These are phyloP conservation scores for Pollenia angustigena DNA, from an alignment of 2,888 invertebrate genomes.

Conservation along the genomic window DNA sequence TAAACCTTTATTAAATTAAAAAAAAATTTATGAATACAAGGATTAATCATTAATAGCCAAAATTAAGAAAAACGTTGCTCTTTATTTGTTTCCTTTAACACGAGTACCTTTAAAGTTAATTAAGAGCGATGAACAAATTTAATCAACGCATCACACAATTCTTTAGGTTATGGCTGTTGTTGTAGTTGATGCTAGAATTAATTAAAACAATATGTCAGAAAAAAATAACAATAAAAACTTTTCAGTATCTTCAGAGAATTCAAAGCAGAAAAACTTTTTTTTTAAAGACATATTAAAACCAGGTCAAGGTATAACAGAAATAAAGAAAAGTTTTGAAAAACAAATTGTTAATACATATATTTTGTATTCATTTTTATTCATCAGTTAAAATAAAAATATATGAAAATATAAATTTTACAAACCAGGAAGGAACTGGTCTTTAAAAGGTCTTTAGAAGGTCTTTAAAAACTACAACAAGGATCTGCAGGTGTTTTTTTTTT, in stretches of 20 bases:
- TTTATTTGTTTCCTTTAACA: background rate
- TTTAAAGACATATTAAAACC: constrained; percentile 11
- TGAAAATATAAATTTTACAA: background rate
- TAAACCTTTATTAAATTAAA: too few relatives aligned
- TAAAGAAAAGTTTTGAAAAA: background rate
- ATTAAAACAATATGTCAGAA: constrained; percentile 49
- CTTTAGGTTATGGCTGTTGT: background rate
- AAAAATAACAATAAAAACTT: background rate
- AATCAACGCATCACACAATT: background rate
- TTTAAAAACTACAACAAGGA: background rate
- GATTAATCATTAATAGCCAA: too few relatives aligned
- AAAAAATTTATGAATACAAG: too few relatives aligned
- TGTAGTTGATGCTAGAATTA: constrained; percentile 8
- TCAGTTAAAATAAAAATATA: background rate
- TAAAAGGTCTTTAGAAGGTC: background rate
- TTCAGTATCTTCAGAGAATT: constrained; percentile 13
- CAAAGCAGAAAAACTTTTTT: background rate
- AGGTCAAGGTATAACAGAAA: constrained; percentile 22
- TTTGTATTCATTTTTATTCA: background rate
- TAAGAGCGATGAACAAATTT: background rate
- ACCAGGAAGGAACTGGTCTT: constrained; percentile 2
- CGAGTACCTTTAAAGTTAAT: background rate
- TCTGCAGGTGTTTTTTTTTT: background rate
- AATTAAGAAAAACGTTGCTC: background rate
- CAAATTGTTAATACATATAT: background rate